These are phyloP conservation scores for Villa cingulata DNA, from an alignment of 2,888 invertebrate genomes.

Conservation along the genomic window DNA sequence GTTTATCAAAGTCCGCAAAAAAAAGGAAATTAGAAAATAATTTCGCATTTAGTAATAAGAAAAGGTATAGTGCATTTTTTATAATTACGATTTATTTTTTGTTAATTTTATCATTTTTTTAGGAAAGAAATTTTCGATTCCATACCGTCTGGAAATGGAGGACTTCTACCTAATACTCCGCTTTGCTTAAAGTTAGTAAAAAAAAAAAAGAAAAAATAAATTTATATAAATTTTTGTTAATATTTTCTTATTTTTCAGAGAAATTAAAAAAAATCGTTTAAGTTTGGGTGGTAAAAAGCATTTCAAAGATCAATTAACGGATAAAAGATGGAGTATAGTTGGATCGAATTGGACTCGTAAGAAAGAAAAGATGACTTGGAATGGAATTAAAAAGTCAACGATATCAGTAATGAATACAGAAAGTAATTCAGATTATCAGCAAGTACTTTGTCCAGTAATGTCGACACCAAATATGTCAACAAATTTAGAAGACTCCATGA, in stretches of 20 bases:
- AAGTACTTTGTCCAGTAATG: slow-evolving; percentile 33
- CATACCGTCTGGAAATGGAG: slow-evolving; percentile 43
- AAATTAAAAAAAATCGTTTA: slow-evolving; percentile 20
- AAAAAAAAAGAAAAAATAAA: neutral
- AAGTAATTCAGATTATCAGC: slow-evolving; percentile 21
- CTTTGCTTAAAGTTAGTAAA: slow-evolving; percentile 45
- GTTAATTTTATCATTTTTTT: slow-evolving; percentile 22
- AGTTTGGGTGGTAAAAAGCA: slow-evolving; percentile 16
- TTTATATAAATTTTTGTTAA: neutral
- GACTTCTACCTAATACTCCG: slow-evolving; percentile 43
- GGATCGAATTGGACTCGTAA: slow-evolving; percentile 22
- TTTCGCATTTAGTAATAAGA: slow-evolving; percentile 48
- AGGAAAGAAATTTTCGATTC: slow-evolving; percentile 49
- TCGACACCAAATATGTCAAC: slow-evolving; percentile 30
- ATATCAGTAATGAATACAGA: slow-evolving; percentile 17
- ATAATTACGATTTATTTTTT: slow-evolving; percentile 1
- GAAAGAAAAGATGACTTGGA: slow-evolving; percentile 5
- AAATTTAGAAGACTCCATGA: neutral
- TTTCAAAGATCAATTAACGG: slow-evolving; percentile 18
- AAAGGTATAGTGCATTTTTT: slow-evolving; percentile 52
- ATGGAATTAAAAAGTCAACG: neutral
- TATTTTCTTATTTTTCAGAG: slow-evolving; percentile 15
- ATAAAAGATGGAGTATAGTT: slow-evolving; percentile 44
- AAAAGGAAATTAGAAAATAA: slow-evolving; percentile 50
- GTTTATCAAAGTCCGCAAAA: slow-evolving; percentile 46